A percentile compares a stretch with the other conserved stretches of the same genome.
Conservation (phyloP, 2,113 vertebrate genomes). For the Porphyrio hochstetteri region DNA sequence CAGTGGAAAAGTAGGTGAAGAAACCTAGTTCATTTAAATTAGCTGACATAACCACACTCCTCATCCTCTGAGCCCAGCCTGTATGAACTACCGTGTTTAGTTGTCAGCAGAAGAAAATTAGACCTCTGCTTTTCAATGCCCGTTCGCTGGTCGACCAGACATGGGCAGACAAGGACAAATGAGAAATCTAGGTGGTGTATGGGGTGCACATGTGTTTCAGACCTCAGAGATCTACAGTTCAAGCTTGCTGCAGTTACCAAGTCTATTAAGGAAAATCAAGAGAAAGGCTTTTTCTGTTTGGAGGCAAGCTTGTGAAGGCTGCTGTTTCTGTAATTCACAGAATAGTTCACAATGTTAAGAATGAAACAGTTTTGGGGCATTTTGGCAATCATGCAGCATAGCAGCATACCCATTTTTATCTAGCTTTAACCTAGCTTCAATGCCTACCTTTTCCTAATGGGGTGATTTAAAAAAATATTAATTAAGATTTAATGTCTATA, state of each 20-base stretch:
- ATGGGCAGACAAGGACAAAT: slow-evolving; percentile 33
- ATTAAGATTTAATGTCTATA: neutral
- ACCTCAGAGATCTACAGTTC: neutral
- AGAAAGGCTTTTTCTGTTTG: slow-evolving; percentile 6
- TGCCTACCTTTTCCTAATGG: neutral
- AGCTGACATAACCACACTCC: neutral
- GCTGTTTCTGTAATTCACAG: slow-evolving; percentile 11
- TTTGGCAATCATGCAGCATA: slow-evolving; percentile 16
- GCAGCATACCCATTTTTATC: neutral
- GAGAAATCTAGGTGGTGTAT: neutral
- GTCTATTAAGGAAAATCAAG: neutral
- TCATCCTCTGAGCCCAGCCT: neutral
- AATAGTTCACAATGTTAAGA: neutral
- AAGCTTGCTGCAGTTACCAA: neutral
- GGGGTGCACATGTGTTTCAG: neutral
- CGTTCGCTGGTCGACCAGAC: neutral
- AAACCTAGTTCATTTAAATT: neutral
- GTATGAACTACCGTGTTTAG: rapidly evolving
- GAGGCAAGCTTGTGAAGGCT: slow-evolving; percentile 6
- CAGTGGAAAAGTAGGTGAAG: neutral
- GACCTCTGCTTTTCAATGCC: neutral
- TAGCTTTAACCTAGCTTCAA: slow-evolving; percentile 13
- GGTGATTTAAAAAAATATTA: neutral
- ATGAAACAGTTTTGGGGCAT: neutral
- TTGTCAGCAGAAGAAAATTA: neutral